Percentiles rank a stretch among this genome's conserved stretches.
Conservation (phyloP, 2,888 invertebrate species). For the Siphonodentalium dalli region DNA sequence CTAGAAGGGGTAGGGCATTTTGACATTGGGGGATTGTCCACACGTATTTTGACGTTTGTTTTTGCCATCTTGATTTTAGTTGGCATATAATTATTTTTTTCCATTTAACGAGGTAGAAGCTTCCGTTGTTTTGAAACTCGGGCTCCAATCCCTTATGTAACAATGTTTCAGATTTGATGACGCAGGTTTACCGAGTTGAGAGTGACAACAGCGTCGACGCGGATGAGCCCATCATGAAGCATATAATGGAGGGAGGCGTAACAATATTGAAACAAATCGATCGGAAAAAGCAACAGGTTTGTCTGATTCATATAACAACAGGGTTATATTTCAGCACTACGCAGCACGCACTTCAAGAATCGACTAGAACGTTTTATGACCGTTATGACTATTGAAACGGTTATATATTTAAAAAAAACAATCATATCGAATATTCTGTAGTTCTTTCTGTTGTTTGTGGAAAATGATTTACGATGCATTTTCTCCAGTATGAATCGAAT, state of each 20-base stretch:
- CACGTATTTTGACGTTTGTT: too few species aligned
- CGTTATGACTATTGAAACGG: too few species aligned
- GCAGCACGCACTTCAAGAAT: too few species aligned
- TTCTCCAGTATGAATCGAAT: too few species aligned
- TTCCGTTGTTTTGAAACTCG: too few species aligned
- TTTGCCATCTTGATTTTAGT: too few species aligned
- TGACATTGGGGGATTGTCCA: too few species aligned
- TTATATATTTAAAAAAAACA: not conserved
- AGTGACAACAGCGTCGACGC: conserved; percentile 63
- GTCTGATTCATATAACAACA: not conserved
- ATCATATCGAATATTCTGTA: not conserved
- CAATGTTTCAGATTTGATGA: conserved; percentile 53
- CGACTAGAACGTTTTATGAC: too few species aligned
- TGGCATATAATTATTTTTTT: too few species aligned
- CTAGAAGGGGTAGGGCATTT: too few species aligned
- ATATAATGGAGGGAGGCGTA: conserved; percentile 62
- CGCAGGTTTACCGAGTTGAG: conserved; percentile 59
- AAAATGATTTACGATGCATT: not conserved
- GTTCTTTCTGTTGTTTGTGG: not conserved
- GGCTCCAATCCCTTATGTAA: too few species aligned
- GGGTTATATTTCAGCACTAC: not conserved
- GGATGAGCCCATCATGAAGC: conserved; percentile 62
- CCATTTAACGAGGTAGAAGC: too few species aligned
- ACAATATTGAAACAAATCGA: conserved; percentile 61
- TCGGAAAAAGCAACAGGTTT: conserved; percentile 48